These are phyloP conservation scores for Bucorvus abyssinicus DNA, from an alignment of 2,797 vertebrate genomes.

Conservation along the genomic window DNA sequence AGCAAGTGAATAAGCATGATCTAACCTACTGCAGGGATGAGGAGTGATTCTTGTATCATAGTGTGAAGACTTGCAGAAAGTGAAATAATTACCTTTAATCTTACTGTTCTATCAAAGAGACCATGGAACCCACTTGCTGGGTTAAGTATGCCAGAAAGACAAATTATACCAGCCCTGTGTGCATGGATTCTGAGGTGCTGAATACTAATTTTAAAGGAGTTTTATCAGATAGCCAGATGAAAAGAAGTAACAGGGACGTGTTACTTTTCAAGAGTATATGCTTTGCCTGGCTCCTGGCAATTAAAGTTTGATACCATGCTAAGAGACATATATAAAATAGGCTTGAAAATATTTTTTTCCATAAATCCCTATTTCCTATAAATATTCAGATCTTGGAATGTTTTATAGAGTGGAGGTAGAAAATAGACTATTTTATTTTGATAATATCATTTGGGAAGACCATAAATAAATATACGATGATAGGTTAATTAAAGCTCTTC, in stretches of 20 bases:
- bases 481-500: slow-evolving; percentile 36
- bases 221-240: slow-evolving; percentile 51
- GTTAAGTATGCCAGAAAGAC: slow-evolving; percentile 55
- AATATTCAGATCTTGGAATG: neutral
- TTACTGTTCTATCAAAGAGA: slow-evolving; percentile 16
- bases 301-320: neutral
- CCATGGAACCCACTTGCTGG: neutral
- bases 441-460: neutral
- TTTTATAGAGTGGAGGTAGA: neutral
- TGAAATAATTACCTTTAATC: slow-evolving; percentile 39
- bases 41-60: neutral
- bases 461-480: neutral
- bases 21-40: neutral
- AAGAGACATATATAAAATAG: neutral
- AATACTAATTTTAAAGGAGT: slow-evolving; percentile 56
- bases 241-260: slow-evolving; percentile 51
- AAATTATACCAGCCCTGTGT: neutral
- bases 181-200: neutral
- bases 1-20: neutral
- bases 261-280: slow-evolving; percentile 52
- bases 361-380: neutral
- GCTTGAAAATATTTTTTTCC: neutral
- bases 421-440: neutral
- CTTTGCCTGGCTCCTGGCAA: neutral
- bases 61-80: neutral